These are phyloP conservation scores for Irena cyanogastra DNA, from an alignment of 2,113 vertebrate genomes.

Conservation along the genomic window DNA sequence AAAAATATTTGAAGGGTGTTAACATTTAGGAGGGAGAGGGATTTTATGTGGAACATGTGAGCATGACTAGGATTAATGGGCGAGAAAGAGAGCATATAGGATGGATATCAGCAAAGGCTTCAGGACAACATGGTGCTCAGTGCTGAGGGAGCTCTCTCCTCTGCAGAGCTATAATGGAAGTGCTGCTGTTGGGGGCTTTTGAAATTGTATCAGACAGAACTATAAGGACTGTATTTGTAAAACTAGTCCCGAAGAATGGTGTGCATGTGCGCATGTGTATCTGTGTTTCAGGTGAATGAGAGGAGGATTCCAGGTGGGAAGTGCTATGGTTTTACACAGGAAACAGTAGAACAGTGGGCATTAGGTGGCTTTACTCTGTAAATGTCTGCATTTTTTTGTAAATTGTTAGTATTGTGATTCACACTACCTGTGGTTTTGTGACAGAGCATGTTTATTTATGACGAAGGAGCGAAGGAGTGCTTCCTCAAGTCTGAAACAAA, in stretches of 20 bases:
- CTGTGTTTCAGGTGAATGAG: neutral
- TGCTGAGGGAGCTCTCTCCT: neutral
- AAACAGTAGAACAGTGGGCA: neutral
- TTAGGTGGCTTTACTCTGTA: neutral
- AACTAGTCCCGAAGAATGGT: neutral
- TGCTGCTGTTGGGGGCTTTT: neutral
- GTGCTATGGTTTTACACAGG: neutral
- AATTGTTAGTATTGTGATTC: neutral
- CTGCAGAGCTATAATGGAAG: neutral
- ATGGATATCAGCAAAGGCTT: neutral
- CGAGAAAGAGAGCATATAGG: constrained; percentile 35
- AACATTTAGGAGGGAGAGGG: constrained; percentile 50
- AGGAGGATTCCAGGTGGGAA: neutral
- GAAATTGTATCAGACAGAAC: neutral
- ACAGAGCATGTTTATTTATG: neutral
- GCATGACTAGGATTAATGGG: constrained; percentile 49
- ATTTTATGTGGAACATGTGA: constrained; percentile 48
- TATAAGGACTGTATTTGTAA: neutral
- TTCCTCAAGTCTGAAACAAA: neutral
- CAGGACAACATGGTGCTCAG: neutral
- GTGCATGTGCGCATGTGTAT: accelerated
- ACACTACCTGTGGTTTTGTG: neutral
- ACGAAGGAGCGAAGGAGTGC: too few species aligned
- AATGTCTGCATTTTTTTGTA: neutral
- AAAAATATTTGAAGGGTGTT: constrained; percentile 66